Conservation (phyloP, 2,113 vertebrate species). For the Cryptotis parvus region DNA sequence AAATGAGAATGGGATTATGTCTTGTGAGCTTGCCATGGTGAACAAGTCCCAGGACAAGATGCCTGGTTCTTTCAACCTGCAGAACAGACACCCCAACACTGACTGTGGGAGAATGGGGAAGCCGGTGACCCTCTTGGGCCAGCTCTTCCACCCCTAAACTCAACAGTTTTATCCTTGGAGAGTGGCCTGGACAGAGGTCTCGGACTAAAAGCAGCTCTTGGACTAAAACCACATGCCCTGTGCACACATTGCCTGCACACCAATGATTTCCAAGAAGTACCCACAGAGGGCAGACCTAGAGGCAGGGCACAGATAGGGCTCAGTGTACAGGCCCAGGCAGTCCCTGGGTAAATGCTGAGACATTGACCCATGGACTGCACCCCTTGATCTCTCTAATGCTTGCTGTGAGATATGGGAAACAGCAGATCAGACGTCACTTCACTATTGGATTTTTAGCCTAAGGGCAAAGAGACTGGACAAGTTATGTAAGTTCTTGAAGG, state of each 20-base stretch:
- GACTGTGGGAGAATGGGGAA: neutral
- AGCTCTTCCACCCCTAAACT: neutral
- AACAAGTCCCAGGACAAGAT: too few relatives aligned
- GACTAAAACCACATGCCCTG: neutral
- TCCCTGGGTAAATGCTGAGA: neutral
- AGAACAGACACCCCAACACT: neutral
- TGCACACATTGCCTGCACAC: neutral
- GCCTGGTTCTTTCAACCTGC: too few relatives aligned
- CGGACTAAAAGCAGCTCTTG: neutral
- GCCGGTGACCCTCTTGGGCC: neutral
- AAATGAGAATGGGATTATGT: too few relatives aligned
- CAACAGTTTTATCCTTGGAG: neutral
- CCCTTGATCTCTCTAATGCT: neutral
- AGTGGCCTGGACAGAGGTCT: neutral
- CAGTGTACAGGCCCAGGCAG: neutral
- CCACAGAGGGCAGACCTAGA: neutral
- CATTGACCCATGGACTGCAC: rapidly evolving
- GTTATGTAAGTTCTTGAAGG: neutral
- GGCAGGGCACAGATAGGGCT: neutral
- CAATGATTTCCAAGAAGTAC: neutral
- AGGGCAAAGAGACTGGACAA: neutral
- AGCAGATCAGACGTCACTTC: too few relatives aligned
- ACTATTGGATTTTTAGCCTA: too few relatives aligned
- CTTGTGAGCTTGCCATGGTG: too few relatives aligned
- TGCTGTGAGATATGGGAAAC: neutral